Conservation (phyloP, 2,888 invertebrate species). For the Micropterix aruncella region DNA sequence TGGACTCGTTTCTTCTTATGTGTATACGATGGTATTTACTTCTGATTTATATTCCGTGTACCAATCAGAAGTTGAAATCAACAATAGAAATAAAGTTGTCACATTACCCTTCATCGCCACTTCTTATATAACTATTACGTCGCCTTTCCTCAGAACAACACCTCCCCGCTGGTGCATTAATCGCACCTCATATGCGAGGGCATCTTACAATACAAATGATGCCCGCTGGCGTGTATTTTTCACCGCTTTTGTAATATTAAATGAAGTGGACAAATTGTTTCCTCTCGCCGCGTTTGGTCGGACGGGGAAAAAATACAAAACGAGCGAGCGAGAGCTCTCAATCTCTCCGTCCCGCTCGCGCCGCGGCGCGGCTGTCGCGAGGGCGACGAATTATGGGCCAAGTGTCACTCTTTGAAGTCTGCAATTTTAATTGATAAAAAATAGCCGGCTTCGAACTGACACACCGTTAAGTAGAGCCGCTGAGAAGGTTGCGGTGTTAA, state of each 20-base stretch:
- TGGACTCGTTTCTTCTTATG: no score
- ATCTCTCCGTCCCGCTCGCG: neutral
- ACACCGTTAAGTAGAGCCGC: no score
- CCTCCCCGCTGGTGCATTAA: no score
- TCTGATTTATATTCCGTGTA: no score
- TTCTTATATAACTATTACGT: no score
- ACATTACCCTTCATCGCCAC: no score
- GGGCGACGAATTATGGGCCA: neutral
- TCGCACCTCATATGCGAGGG: constrained; percentile 4
- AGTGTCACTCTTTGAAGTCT: neutral
- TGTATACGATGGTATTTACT: no score
- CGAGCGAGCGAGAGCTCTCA: neutral
- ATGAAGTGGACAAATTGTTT: constrained; percentile 9
- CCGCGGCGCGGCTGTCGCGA: neutral
- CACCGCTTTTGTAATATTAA: constrained; percentile 8
- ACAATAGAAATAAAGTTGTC: no score
- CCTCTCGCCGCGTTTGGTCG: neutral
- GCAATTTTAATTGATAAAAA: neutral
- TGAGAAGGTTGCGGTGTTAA: no score
- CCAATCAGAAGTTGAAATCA: no score
- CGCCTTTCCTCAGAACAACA: no score
- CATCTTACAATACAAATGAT: constrained; percentile 8
- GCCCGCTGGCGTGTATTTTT: constrained; percentile 7
- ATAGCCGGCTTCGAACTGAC: no score
- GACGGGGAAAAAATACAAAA: neutral